Conservation (phyloP, 2,797 vertebrate species). For the Epinephelus coioides region DNA sequence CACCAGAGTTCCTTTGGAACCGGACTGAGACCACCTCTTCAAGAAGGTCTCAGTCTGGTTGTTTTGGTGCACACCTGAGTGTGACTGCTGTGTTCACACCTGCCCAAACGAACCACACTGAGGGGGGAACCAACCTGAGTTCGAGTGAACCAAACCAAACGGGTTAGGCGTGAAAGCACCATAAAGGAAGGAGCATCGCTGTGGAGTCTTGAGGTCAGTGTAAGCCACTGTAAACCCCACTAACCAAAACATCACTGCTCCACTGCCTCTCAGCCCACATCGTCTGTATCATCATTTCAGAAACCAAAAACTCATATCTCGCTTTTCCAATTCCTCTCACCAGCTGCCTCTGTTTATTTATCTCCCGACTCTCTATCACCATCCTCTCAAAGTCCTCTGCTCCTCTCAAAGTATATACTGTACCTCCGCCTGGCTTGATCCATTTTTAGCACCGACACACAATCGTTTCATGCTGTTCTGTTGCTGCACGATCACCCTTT, state of each 20-base stretch:
- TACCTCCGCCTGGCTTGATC: not conserved
- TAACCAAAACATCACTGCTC: not conserved
- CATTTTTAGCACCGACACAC: not conserved
- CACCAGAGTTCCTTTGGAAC: no score
- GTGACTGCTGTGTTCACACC: no score
- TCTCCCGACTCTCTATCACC: not conserved
- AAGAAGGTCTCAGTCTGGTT: no score
- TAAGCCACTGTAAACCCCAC: not conserved
- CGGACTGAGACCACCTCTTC: no score
- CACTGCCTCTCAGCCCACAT: conserved; percentile 15
- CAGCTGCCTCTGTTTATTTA: conserved; percentile 35
- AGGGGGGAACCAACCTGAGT: no score
- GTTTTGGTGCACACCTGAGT: no score
- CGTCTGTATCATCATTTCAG: conserved; percentile 3
- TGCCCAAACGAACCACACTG: no score
- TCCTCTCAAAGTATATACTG: not conserved
- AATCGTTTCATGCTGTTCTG: conserved; percentile 1
- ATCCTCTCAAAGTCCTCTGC: not conserved
- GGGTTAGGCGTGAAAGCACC: no score
- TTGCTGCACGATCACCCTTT: not conserved
- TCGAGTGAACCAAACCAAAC: no score
- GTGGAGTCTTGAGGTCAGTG: no score
- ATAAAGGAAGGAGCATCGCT: no score
- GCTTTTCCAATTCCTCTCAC: conserved; percentile 6
- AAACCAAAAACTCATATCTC: conserved; percentile 20